These are phyloP conservation scores for Oenanthe melanoleuca DNA, from an alignment of 2,113 vertebrate species.

Conservation along the genomic window DNA sequence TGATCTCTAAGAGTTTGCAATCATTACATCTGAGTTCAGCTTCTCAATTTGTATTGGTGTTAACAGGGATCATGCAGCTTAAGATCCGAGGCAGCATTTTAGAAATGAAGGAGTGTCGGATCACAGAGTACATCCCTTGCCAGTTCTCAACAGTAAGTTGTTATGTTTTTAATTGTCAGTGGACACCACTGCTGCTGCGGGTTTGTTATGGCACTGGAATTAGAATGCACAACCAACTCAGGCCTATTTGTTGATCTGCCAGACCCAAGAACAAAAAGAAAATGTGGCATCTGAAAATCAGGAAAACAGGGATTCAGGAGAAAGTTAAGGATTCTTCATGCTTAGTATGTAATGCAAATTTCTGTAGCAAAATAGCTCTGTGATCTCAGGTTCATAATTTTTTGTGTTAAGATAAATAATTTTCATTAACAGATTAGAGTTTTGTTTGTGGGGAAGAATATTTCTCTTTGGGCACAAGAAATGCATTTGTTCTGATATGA, in stretches of 20 bases:
- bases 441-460: not conserved
- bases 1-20: constrained; percentile 20
- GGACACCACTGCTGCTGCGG: not conserved
- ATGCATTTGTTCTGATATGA: not conserved
- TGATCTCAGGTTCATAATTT: not conserved
- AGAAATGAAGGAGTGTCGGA: constrained; percentile 27
- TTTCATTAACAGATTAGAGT: not conserved
- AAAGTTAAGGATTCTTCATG: not conserved
- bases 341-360: not conserved
- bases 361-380: not conserved
- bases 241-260: not conserved
- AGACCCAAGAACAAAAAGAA: not conserved
- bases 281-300: not conserved
- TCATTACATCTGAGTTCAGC: constrained; percentile 48
- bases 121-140: not conserved
- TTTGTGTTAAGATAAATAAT: not conserved
- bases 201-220: not conserved
- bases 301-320: not conserved
- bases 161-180: constrained; percentile 29
- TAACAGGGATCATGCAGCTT: constrained; percentile 58
- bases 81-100: constrained; percentile 15
- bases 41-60: constrained; percentile 43
- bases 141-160: not conserved
- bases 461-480: not conserved
- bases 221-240: not conserved